Conservation (phyloP, 2,888 invertebrate species). For the Rutpela maculata region DNA sequence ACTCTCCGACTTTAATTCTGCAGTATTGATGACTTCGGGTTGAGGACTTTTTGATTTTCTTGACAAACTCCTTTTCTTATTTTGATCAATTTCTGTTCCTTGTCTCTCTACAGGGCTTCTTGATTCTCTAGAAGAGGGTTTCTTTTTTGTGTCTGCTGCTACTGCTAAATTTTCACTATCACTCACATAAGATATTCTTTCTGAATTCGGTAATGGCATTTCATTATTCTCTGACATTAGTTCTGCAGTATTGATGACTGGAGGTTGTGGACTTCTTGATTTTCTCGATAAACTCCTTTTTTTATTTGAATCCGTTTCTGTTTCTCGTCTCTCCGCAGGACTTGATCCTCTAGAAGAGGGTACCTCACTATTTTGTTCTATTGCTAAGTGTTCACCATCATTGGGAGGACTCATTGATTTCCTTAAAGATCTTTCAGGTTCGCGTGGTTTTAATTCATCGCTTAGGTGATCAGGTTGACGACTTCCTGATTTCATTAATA, state of each 20-base stretch:
- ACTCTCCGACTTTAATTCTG: background rate
- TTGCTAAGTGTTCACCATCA: background rate
- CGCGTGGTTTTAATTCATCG: background rate
- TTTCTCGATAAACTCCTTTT: background rate
- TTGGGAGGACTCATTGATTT: background rate
- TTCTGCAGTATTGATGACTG: no score
- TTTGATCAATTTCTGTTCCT: background rate
- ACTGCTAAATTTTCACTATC: background rate
- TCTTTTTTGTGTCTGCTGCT: constrained; percentile 14
- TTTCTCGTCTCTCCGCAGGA: background rate
- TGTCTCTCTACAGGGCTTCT: no score
- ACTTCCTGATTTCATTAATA: background rate
- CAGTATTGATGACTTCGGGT: no score
- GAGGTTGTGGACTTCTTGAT: constrained; percentile 12
- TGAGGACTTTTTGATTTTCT: constrained; percentile 11
- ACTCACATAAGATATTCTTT: no score
- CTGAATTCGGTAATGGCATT: no score
- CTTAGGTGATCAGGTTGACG: background rate
- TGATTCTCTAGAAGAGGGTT: no score
- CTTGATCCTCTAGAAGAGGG: no score
- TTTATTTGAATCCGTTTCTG: background rate
- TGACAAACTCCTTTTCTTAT: background rate
- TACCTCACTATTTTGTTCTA: constrained; percentile 2
- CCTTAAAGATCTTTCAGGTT: background rate
- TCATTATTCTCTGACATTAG: background rate